Evolutionary conservation across 1,140 invertebrate species (phyloP), one percentile per base, ranked within the genome.

Genomic region (Heliconius himera): DNA sequence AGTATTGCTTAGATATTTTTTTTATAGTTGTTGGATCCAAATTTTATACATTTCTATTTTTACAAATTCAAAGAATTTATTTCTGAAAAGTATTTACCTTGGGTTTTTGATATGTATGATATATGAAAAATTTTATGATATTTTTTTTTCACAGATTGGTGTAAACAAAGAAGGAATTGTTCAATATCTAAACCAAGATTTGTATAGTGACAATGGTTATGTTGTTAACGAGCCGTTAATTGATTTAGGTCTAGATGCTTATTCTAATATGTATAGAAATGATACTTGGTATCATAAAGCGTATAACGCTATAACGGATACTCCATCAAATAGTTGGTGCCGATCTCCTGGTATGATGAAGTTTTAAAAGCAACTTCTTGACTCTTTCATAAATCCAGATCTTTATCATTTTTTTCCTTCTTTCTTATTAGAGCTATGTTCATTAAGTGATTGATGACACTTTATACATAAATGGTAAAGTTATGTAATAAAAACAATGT

Each of bases 181-280:
- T 36, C 96, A 97, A 60, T 96, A 95, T 51, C 81, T 97, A 16
- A 94, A 96, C 72, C 91, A 91, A 8, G 92, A 95, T 1, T 90
- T 96, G 20, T 97, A 96, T 84, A 94, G 95, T 82, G 97, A 97
- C 87, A 90, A 94, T 20, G 97, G 97, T 0, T 95, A 88, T 70
- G 83, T 88, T 9, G 89, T 94, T 1, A 96, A 96, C 77, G 96
- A 97, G 80, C 84, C 90, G 1, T 56, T 90, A 1, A 76, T 84
- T 0, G n/a, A 70, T 0, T 76, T 85, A 11, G 78, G 81, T 9
- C 36, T 83, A 8, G 79, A 80, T 20, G 51, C 78, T 1, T 85
- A 83, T 20, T 86, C 85, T 1, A 92, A 90, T 73, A 96, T 96
- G 75, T 97, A 97, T 81, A 95, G 96, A 66, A 74, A 84, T 60